These are phyloP conservation scores for Ciconia stormi DNA, from an alignment of 2,113 vertebrate genomes.

Conservation along the genomic window DNA sequence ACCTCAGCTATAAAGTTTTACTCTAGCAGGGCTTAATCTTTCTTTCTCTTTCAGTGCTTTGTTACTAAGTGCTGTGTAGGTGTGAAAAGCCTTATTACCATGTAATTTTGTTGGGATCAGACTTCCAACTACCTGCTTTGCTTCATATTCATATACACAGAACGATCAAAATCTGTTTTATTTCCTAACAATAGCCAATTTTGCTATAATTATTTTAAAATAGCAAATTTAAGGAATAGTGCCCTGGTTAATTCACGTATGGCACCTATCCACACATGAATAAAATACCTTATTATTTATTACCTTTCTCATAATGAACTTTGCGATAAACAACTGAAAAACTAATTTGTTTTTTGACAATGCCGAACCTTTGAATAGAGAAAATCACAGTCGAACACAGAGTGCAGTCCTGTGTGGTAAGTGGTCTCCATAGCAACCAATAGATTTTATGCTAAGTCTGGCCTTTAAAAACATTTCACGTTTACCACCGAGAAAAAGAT, in stretches of 20 bases:
- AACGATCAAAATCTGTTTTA: constrained; percentile 76
- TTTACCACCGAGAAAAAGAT: constrained; percentile 84
- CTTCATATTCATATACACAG: constrained; percentile 71
- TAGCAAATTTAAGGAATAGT: constrained; percentile 48
- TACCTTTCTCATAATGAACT: constrained; percentile 78
- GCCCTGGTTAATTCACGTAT: constrained; percentile 54
- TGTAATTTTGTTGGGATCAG: constrained; percentile 77
- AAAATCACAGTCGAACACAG: constrained; percentile 81
- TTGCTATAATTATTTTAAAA: constrained; percentile 75
- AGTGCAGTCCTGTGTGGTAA: constrained; percentile 83
- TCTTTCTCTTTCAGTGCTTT: constrained; percentile 55
- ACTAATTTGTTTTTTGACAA: constrained; percentile 83
- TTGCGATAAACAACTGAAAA: constrained; percentile 79
- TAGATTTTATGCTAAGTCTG: constrained; percentile 88
- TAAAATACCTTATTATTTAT: constrained; percentile 70
- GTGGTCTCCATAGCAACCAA: constrained; percentile 86
- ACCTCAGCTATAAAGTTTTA: constrained; percentile 70
- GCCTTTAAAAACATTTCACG: constrained; percentile 89
- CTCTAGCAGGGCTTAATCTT: constrained; percentile 63
- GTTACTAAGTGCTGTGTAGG: constrained; percentile 75
- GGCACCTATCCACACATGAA: constrained; percentile 24
- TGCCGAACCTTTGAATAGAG: constrained; percentile 81
- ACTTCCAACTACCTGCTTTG: constrained; percentile 75
- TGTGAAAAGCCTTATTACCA: constrained; percentile 76
- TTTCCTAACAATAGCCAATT: constrained; percentile 79